phyloP scores from a whole-genome alignment of 2,113 vertebrate species.

The Salvelinus alpinus region DNA sequence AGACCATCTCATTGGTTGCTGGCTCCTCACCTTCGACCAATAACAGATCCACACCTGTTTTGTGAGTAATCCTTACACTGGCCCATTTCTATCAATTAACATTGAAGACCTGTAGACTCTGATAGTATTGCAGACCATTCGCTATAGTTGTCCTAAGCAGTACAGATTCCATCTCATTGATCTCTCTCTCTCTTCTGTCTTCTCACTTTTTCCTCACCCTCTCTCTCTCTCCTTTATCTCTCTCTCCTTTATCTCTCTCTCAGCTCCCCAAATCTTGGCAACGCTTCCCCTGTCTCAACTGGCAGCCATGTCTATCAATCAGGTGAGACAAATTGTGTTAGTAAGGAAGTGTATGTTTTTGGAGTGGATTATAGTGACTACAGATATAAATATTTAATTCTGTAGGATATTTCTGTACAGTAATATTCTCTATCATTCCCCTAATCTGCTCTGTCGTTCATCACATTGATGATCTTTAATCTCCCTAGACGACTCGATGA shows the following conservation, averaged over 20 bases:
- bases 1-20: slow-evolving; percentile 53
- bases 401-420: no score
- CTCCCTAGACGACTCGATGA: slow-evolving; percentile 49
- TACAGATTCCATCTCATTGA: neutral
- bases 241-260: neutral
- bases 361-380: neutral
- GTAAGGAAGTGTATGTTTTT: neutral
- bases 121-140: neutral
- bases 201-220: neutral
- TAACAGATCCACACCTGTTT: slow-evolving; percentile 46
- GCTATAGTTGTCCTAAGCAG: neutral
- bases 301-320: slow-evolving; percentile 35
- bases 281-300: slow-evolving; percentile 44
- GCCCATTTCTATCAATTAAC: neutral
- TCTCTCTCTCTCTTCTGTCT: neutral
- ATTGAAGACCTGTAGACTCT: neutral
- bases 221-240: no score
- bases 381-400: neutral
- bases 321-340: slow-evolving; percentile 50
- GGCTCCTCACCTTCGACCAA: slow-evolving; percentile 46
- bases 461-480: neutral
- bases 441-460: neutral
- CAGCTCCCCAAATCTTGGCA: slow-evolving; percentile 50
- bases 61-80: slow-evolving; percentile 53
- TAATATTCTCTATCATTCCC: neutral